These are phyloP conservation scores for Drosophila peninsularis DNA, from an alignment of 2,888 invertebrate species.

Conservation along the genomic window DNA sequence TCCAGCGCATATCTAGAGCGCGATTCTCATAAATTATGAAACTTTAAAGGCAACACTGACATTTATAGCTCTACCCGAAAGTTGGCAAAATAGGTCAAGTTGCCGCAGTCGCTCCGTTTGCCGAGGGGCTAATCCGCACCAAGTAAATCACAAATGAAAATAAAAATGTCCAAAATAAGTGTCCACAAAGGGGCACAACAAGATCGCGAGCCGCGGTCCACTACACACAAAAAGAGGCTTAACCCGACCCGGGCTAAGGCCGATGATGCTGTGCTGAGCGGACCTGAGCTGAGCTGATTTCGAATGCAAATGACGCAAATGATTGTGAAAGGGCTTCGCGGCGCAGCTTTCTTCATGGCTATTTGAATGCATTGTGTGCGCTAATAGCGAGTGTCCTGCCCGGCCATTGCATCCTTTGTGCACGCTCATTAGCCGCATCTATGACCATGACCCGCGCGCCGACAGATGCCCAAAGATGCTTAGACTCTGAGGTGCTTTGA, in stretches of 20 bases:
- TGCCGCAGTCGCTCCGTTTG: slow-evolving; percentile 51
- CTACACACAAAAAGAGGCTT: slow-evolving; percentile 21
- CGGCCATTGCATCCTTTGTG: slow-evolving; percentile 69
- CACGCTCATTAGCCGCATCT: slow-evolving; percentile 74
- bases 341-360: slow-evolving; percentile 63
- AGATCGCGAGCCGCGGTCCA: slow-evolving; percentile 31
- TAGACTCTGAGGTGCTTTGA: slow-evolving; percentile 2
- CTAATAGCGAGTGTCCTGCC: slow-evolving; percentile 65
- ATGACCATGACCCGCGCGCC: slow-evolving; percentile 62
- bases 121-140: slow-evolving; percentile 61
- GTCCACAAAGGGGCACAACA: slow-evolving; percentile 72
- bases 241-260: background rate
- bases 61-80: slow-evolving; percentile 71
- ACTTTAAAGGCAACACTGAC: slow-evolving; percentile 76
- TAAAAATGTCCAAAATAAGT: slow-evolving; percentile 76
- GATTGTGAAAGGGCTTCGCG: slow-evolving; percentile 15
- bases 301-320: slow-evolving; percentile 59
- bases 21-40: slow-evolving; percentile 68
- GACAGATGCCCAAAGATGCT: slow-evolving; percentile 58
- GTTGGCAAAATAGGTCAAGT: slow-evolving; percentile 80
- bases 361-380: slow-evolving; percentile 72
- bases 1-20: slow-evolving; percentile 23
- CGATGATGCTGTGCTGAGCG: slow-evolving; percentile 55
- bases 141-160: slow-evolving; percentile 79
- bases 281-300: slow-evolving; percentile 72